These are phyloP conservation scores for Sitophilus oryzae DNA, from an alignment of 1,140 invertebrate genomes.

Conservation along the genomic window DNA sequence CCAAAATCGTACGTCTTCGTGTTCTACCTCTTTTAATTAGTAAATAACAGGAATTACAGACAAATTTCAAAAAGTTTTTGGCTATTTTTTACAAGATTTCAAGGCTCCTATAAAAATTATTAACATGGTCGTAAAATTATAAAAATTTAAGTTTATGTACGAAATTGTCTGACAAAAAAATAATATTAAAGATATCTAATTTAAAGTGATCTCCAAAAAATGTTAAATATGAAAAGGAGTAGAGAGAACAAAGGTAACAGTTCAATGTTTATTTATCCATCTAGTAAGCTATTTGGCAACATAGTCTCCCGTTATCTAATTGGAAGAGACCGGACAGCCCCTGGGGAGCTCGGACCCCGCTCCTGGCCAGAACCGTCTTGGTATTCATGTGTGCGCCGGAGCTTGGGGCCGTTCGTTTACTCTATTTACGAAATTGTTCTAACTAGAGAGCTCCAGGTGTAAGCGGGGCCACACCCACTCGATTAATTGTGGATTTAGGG, in stretches of 20 bases:
- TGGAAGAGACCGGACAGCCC: neutral
- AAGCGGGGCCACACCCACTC: neutral
- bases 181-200: no score
- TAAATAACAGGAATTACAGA: no score
- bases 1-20: no score
- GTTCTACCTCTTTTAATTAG: no score
- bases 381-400: no score
- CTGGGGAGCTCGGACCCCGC: neutral
- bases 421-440: neutral
- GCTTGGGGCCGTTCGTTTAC: neutral
- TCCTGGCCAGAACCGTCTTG: no score
- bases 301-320: neutral
- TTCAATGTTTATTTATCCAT: neutral
- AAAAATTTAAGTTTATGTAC: no score
- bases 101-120: no score
- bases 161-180: no score
- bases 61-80: no score
- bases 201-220: no score
- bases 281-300: neutral
- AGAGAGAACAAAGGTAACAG: neutral
- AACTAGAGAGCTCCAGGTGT: neutral
- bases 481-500: neutral
- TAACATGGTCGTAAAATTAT: constrained; percentile 9
- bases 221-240: neutral
- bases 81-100: no score